Evolutionary conservation across 2,113 vertebrate species (phyloP).

Genomic region (Telmatochromis sp.): DNA sequence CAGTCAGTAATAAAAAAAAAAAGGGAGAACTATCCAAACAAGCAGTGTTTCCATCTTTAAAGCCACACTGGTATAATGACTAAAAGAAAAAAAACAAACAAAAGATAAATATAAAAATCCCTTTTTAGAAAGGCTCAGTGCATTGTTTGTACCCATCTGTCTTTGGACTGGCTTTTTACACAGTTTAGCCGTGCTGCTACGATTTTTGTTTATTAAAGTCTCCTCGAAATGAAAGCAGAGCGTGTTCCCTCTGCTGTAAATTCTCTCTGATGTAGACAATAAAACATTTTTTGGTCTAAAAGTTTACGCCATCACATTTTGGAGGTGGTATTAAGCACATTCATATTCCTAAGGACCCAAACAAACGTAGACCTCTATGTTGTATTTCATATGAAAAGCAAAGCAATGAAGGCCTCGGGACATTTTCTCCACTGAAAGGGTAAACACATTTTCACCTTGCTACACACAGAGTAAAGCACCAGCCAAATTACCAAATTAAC

Average conservation of each 20-base stretch:
- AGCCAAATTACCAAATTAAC: constrained; percentile 49
- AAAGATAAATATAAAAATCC: not conserved
- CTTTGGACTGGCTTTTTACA: not conserved
- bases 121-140: not conserved
- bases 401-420: not conserved
- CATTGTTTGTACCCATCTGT: not conserved
- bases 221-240: not conserved
- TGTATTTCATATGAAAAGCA: constrained; percentile 9
- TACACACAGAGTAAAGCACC: constrained; percentile 6
- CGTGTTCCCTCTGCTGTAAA: not conserved
- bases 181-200: not conserved
- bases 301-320: not conserved
- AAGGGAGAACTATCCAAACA: not conserved
- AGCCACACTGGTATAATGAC: not conserved
- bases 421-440: constrained; percentile 14
- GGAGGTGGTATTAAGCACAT: not conserved
- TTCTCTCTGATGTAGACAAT: not conserved
- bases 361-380: not conserved
- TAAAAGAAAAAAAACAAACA: fast-evolving
- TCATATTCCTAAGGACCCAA: not conserved
- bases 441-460: constrained; percentile 24
- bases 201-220: not conserved
- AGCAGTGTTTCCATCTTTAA: not conserved
- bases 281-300: not conserved
- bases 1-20: not conserved